Conservation (phyloP, 2,113 vertebrate genomes). For the Ramphastos sulfuratus region DNA sequence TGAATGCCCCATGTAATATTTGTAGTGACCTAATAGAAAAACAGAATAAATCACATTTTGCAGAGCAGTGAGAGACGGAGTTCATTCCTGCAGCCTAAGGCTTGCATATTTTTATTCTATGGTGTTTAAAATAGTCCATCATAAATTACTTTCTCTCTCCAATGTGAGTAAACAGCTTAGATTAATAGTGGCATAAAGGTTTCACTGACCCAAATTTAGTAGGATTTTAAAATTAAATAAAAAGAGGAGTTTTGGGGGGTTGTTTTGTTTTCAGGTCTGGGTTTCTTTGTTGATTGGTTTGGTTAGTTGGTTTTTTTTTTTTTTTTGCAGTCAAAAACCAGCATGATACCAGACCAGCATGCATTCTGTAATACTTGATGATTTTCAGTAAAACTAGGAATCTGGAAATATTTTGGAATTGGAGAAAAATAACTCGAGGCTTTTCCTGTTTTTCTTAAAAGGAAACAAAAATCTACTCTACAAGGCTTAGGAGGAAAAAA, state of each 20-base stretch:
- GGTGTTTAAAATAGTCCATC: not conserved
- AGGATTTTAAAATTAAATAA: not conserved
- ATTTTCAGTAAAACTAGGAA: not conserved
- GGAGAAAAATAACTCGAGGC: not conserved
- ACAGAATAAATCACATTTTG: not conserved
- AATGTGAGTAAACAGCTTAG: not conserved
- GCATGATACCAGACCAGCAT: not conserved
- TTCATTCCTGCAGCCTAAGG: not conserved
- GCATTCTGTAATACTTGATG: not conserved
- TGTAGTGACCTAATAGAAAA: constrained; percentile 81
- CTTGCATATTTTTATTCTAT: not conserved
- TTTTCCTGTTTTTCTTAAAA: not conserved
- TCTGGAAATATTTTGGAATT: not conserved
- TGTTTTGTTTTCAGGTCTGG: not conserved
- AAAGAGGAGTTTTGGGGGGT: not conserved
- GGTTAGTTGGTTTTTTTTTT: too few relatives aligned
- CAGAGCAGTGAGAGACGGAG: not conserved
- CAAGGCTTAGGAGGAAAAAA: not conserved
- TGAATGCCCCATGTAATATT: constrained; percentile 90
- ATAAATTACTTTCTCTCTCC: not conserved
- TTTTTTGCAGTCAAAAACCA: not conserved
- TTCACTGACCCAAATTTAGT: not conserved
- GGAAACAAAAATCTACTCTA: not conserved
- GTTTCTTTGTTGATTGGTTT: not conserved
- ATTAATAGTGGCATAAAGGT: not conserved